phyloP scores from a whole-genome alignment of 1,140 invertebrate genomes.

The Mya arenaria region DNA sequence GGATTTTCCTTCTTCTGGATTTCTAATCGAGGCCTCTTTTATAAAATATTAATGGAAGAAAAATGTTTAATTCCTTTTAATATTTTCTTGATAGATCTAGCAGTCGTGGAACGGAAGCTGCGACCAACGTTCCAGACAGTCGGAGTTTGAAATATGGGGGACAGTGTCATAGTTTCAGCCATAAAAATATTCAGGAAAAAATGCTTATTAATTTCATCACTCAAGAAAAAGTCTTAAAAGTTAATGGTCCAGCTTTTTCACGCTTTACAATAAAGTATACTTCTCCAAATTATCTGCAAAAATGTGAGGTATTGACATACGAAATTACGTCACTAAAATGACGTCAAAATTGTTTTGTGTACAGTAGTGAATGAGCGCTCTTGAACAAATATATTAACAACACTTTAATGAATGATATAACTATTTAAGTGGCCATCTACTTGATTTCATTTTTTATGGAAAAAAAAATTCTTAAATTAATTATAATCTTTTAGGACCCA shows the following conservation, averaged over 20 bases:
- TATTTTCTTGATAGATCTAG: background rate
- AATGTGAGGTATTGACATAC: too few relatives aligned
- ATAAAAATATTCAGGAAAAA: background rate
- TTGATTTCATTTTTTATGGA: too few relatives aligned
- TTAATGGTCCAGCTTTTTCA: background rate
- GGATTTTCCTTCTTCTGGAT: slow-evolving; percentile 19
- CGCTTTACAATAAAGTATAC: background rate
- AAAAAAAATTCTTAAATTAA: too few relatives aligned
- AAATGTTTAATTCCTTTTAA: slow-evolving; percentile 1
- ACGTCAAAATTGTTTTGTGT: too few relatives aligned
- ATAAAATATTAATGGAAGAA: slow-evolving; percentile 40
- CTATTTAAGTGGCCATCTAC: too few relatives aligned
- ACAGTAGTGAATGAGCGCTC: too few relatives aligned
- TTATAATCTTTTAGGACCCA: too few relatives aligned
- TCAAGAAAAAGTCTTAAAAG: background rate
- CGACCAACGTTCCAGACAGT: background rate
- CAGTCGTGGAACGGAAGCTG: background rate
- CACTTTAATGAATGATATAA: too few relatives aligned
- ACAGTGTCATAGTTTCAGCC: background rate
- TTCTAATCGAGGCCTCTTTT: slow-evolving; percentile 25
- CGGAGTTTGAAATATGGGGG: background rate
- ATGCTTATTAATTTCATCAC: background rate
- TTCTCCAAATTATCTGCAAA: too few relatives aligned
- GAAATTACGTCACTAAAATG: too few relatives aligned
- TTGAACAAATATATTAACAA: too few relatives aligned